Percentiles rank a stretch among this genome's conserved stretches.
Conservation (phyloP, 2,797 vertebrate genomes). For the Calcarius lapponicus region DNA sequence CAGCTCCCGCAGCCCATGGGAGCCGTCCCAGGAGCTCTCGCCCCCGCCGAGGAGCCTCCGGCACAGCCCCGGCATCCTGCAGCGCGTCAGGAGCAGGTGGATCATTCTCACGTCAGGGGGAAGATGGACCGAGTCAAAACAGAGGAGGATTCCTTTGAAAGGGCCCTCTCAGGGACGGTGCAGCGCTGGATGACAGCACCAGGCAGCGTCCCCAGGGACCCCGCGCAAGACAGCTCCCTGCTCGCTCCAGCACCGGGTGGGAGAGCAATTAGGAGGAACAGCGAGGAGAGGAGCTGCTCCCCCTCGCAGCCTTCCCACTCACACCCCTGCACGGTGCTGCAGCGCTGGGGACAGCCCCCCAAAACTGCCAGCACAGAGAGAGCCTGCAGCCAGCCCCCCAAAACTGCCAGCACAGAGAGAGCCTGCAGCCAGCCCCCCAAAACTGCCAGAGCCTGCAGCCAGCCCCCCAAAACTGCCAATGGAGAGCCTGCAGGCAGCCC, state of each 20-base stretch:
- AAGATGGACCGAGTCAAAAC: not conserved
- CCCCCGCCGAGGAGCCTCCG: not conserved
- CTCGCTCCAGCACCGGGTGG: slow-evolving; percentile 31
- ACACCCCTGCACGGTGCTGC: fast-evolving
- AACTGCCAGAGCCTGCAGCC: too few relatives aligned
- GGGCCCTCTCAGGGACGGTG: not conserved
- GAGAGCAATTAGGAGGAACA: slow-evolving; percentile 57
- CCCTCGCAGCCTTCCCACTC: slow-evolving; percentile 28
- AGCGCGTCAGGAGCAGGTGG: not conserved
- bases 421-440: too few relatives aligned
- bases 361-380: not conserved
- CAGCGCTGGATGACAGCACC: not conserved
- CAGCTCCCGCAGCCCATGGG: not conserved
- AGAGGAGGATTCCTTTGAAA: not conserved
- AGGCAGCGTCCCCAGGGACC: slow-evolving; percentile 12
- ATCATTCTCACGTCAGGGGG: not conserved
- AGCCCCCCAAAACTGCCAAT: too few relatives aligned
- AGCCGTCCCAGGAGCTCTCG: not conserved
- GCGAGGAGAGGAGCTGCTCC: not conserved
- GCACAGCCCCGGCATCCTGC: not conserved
- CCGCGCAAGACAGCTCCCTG: slow-evolving; percentile 10
- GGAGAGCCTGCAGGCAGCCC: too few relatives aligned
- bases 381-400: not conserved
- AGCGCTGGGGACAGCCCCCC: not conserved
- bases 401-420: too few relatives aligned